phyloP scores from a whole-genome alignment of 1,140 invertebrate genomes.

The Euschistus heros region DNA sequence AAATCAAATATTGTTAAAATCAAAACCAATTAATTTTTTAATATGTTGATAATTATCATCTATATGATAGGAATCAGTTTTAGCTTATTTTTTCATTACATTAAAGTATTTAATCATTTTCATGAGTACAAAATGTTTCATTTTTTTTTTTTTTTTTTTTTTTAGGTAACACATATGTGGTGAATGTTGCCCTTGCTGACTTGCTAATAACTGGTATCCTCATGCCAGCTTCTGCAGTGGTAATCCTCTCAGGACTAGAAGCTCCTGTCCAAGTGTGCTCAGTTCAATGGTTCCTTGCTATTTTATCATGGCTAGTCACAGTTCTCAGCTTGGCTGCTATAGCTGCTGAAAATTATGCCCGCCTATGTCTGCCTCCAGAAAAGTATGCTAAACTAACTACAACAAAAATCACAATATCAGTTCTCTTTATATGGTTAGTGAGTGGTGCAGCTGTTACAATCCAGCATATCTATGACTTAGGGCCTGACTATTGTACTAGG shows the following conservation, averaged over 20 bases:
- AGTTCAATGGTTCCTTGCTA: slow-evolving; percentile 53
- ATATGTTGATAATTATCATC: too few relatives aligned
- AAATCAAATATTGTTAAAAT: too few relatives aligned
- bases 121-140: too few relatives aligned
- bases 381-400: slow-evolving; percentile 42
- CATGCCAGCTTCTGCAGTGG: slow-evolving; percentile 56
- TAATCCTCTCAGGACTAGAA: slow-evolving; percentile 52
- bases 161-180: slow-evolving; percentile 64
- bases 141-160: slow-evolving; percentile 17
- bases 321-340: slow-evolving; percentile 52
- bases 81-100: too few relatives aligned
- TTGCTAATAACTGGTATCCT: slow-evolving; percentile 59
- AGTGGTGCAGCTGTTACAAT: slow-evolving; percentile 38
- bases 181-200: slow-evolving; percentile 65
- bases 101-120: too few relatives aligned
- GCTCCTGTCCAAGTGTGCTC: slow-evolving; percentile 50
- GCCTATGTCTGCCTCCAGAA: slow-evolving; percentile 43
- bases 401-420: slow-evolving; percentile 40
- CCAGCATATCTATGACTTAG: slow-evolving; percentile 41
- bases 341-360: slow-evolving; percentile 50
- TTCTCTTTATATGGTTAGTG: slow-evolving; percentile 42
- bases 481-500: slow-evolving; percentile 53
- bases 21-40: too few relatives aligned
- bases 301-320: slow-evolving; percentile 53
- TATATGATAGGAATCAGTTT: too few relatives aligned